A percentile compares a stretch with the other conserved stretches of the same genome.
phyloP scores from a whole-genome alignment of 2,888 invertebrate species.

The Drosophila yooni region DNA sequence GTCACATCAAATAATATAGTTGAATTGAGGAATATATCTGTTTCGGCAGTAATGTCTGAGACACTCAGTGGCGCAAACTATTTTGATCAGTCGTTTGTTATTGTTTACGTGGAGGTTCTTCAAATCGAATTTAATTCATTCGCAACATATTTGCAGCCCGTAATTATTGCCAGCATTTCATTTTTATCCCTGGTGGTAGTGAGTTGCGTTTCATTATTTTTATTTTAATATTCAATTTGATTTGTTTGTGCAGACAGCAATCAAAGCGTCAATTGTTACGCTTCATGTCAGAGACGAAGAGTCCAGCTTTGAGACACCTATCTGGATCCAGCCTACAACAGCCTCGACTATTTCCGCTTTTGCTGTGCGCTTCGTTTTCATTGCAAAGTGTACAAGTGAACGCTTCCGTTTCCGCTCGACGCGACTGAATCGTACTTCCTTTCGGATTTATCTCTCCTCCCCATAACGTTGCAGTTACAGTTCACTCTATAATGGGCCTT shows the following conservation, averaged over 20 bases:
- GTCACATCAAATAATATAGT: neutral
- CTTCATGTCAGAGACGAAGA: neutral
- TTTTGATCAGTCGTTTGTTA: neutral
- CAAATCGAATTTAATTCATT: slow-evolving; percentile 25
- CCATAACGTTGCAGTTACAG: neutral
- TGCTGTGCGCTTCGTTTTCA: slow-evolving; percentile 51
- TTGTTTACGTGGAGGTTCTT: slow-evolving; percentile 19
- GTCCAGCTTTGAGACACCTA: neutral
- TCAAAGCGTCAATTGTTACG: slow-evolving; percentile 70
- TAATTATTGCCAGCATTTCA: slow-evolving; percentile 74
- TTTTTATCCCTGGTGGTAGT: slow-evolving; percentile 42
- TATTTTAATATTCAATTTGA: slow-evolving; percentile 43
- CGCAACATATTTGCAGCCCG: slow-evolving; percentile 55
- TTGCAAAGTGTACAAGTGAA: slow-evolving; percentile 61
- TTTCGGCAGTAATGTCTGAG: neutral
- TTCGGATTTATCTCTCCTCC: slow-evolving; percentile 1
- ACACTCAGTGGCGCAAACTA: slow-evolving; percentile 2
- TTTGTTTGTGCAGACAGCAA: slow-evolving; percentile 66
- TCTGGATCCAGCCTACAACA: neutral
- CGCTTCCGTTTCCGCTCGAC: slow-evolving; percentile 68
- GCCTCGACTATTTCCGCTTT: slow-evolving; percentile 22
- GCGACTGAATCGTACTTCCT: slow-evolving; percentile 21
- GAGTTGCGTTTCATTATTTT: slow-evolving; percentile 40
- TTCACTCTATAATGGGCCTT: neutral
- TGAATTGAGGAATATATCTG: neutral